These are phyloP conservation scores for Silurus meridionalis DNA, from an alignment of 2,113 vertebrate genomes.

Conservation along the genomic window DNA sequence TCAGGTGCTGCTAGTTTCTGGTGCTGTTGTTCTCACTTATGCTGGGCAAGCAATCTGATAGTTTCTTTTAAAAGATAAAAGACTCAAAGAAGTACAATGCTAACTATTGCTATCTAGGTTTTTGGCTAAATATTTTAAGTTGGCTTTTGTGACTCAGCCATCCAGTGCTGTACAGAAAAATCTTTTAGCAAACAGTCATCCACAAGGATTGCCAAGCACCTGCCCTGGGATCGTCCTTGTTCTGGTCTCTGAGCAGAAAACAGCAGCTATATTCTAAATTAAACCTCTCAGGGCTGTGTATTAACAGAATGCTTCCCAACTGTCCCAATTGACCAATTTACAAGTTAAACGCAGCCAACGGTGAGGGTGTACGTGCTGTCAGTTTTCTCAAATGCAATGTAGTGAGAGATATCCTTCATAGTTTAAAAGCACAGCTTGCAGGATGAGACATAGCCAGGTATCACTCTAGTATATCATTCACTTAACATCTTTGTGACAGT, in stretches of 20 bases:
- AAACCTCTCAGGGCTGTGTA: slow-evolving; percentile 3
- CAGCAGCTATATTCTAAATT: slow-evolving; percentile 21
- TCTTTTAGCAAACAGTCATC: slow-evolving; percentile 12
- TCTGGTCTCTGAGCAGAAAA: slow-evolving; percentile 16
- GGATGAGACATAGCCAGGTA: slow-evolving; percentile 1
- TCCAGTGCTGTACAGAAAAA: neutral
- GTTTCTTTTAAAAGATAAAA: neutral
- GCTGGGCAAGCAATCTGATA: neutral
- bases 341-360: slow-evolving; percentile 36
- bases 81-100: neutral
- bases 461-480: neutral
- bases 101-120: neutral
- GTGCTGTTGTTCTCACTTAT: neutral
- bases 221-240: neutral
- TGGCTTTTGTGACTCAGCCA: neutral
- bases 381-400: neutral
- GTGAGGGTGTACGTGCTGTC: slow-evolving; percentile 2
- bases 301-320: slow-evolving; percentile 8
- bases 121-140: neutral
- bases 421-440: neutral
- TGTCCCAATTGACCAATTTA: slow-evolving; percentile 31
- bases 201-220: neutral
- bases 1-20: neutral
- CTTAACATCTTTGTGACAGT: neutral
- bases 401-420: neutral